Evolutionary conservation across 2,113 vertebrate species (phyloP).

Genomic region (Centrocercus urophasianus): DNA sequence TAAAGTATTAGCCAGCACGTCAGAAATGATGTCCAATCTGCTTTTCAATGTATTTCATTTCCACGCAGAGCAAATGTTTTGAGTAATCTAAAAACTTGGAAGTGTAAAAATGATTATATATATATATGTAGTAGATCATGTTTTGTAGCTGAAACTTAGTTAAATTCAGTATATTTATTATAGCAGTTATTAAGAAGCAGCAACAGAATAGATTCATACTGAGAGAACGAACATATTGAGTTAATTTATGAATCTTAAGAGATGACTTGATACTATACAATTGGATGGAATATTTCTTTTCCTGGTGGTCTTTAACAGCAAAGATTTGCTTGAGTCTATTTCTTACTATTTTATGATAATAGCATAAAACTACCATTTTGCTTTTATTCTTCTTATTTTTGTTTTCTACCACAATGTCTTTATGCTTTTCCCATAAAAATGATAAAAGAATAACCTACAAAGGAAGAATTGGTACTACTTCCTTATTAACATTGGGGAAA

Average conservation of each 20-base stretch:
- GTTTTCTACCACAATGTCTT: neutral
- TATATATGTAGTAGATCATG: neutral
- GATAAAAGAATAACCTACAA: neutral
- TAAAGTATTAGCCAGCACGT: neutral
- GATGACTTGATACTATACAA: neutral
- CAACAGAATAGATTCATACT: constrained; percentile 8
- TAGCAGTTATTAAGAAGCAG: constrained; percentile 15
- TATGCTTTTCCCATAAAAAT: neutral
- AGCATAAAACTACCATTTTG: neutral
- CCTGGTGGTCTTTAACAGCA: neutral
- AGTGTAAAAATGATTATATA: neutral
- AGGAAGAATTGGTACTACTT: neutral
- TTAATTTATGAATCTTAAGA: constrained; percentile 40
- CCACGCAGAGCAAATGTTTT: neutral
- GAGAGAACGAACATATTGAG: neutral
- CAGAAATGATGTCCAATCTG: neutral
- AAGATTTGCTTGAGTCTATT: neutral
- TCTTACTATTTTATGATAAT: neutral
- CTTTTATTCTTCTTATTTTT: neutral
- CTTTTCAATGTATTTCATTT: neutral
- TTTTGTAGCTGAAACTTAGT: neutral
- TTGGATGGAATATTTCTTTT: constrained; percentile 34
- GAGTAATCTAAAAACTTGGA: neutral
- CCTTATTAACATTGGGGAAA: neutral
- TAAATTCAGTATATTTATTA: constrained; percentile 32